phyloP scores from a whole-genome alignment of 2,797 vertebrate genomes.

The Uromys caudimaculatus region DNA sequence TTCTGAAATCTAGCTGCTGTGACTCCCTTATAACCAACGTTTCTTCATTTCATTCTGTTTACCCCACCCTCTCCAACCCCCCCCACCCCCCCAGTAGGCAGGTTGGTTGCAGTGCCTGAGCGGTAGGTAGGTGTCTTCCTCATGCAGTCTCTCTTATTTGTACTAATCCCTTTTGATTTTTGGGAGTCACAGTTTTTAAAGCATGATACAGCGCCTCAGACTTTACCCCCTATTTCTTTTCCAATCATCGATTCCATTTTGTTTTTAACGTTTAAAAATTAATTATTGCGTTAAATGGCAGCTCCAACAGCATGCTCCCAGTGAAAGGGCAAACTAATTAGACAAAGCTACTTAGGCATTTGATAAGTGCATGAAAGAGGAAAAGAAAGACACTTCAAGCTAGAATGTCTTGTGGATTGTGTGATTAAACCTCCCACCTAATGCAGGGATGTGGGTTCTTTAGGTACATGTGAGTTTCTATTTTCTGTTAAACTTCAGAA shows the following conservation, averaged over 20 bases:
- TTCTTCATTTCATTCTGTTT: neutral
- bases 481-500: neutral
- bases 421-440: neutral
- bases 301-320: neutral
- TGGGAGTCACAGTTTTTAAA: conserved; percentile 23
- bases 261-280: conserved; percentile 56
- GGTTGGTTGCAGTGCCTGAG: neutral
- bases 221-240: neutral
- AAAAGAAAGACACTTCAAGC: neutral
- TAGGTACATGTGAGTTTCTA: neutral
- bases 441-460: neutral
- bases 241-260: conserved; percentile 37
- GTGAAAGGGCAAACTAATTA: conserved; percentile 50
- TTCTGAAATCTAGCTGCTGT: neutral
- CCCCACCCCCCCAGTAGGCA: neutral
- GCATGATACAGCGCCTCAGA: neutral
- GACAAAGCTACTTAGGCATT: conserved; percentile 27
- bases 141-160: neutral
- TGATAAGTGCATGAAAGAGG: neutral
- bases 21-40: neutral
- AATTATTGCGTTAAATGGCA: conserved; percentile 50
- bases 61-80: too few relatives aligned
- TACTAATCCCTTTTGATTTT: neutral
- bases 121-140: neutral
- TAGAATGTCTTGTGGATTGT: neutral